Conservation (phyloP, 2,888 invertebrate genomes). For the Julus scandinavius region DNA sequence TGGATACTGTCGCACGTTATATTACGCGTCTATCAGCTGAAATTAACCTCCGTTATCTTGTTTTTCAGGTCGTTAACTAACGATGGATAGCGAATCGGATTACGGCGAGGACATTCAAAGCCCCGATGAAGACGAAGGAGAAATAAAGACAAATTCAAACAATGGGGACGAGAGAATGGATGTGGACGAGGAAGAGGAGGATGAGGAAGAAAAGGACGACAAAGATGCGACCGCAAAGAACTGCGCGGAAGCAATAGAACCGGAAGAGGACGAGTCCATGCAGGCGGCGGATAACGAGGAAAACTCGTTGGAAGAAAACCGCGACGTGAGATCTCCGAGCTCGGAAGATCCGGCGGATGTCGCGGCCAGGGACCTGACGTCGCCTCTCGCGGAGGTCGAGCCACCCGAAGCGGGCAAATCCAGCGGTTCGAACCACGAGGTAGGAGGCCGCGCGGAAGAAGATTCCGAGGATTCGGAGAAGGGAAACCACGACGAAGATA, state of each 20-base stretch:
- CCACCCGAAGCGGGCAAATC: background rate
- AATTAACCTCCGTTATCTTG: background rate
- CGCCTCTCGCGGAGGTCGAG: background rate
- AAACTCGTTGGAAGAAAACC: background rate
- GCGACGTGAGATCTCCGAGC: too few relatives aligned
- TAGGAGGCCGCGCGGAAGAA: background rate
- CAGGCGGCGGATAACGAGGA: background rate
- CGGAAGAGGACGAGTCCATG: background rate
- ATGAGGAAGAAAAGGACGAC: background rate
- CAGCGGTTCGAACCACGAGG: too few relatives aligned
- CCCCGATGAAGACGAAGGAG: constrained; percentile 51
- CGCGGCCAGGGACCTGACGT: too few relatives aligned
- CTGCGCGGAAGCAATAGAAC: background rate
- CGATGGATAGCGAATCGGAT: constrained; percentile 52
- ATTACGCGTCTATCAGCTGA: background rate
- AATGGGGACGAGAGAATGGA: constrained; percentile 43
- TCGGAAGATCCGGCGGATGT: too few relatives aligned
- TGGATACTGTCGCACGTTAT: background rate
- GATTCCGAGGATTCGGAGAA: constrained; percentile 46
- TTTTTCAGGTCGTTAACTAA: background rate
- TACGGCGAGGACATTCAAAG: constrained; percentile 54
- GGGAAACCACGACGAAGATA: constrained; percentile 17
- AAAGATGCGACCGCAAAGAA: background rate
- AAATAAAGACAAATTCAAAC: constrained; percentile 43
- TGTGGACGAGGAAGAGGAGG: background rate